These are phyloP conservation scores for Leptoteleia sp. DNA, from an alignment of 1,140 invertebrate species.

Conservation along the genomic window DNA sequence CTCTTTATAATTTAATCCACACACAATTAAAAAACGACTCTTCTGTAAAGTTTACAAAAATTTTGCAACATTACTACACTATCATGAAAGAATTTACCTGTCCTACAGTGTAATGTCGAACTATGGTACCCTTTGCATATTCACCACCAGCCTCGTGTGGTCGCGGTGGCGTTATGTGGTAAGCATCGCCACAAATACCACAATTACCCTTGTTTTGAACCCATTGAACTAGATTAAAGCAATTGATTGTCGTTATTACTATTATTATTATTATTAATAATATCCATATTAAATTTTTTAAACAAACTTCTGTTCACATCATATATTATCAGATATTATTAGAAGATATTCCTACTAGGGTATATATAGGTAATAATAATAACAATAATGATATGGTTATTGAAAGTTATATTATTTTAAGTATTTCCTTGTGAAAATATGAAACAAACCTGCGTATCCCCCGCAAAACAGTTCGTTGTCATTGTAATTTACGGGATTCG, in stretches of 20 bases:
- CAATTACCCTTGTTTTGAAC: conserved; percentile 91
- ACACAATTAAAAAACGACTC: too few relatives aligned
- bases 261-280: neutral
- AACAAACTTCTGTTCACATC: too few relatives aligned
- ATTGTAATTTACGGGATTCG: conserved; percentile 96
- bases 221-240: conserved; percentile 87
- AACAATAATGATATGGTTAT: too few relatives aligned
- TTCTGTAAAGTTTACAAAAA: too few relatives aligned
- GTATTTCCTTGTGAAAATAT: conserved; percentile 14
- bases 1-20: too few relatives aligned
- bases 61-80: too few relatives aligned
- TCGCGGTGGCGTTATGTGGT: conserved; percentile 86
- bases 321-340: too few relatives aligned
- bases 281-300: too few relatives aligned
- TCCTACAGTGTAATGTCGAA: conserved; percentile 89
- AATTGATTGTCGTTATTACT: neutral
- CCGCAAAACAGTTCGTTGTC: conserved; percentile 93
- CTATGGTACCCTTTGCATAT: conserved; percentile 92
- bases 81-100: conserved; percentile 85
- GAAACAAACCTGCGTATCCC: conserved; percentile 88
- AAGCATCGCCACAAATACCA: conserved; percentile 94
- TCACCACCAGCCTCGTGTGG: conserved; percentile 94
- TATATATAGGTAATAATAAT: too few relatives aligned
- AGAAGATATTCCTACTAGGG: too few relatives aligned
- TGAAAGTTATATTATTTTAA: too few relatives aligned